Conservation (phyloP, 2,888 invertebrate species). For the Acleris laterana region DNA sequence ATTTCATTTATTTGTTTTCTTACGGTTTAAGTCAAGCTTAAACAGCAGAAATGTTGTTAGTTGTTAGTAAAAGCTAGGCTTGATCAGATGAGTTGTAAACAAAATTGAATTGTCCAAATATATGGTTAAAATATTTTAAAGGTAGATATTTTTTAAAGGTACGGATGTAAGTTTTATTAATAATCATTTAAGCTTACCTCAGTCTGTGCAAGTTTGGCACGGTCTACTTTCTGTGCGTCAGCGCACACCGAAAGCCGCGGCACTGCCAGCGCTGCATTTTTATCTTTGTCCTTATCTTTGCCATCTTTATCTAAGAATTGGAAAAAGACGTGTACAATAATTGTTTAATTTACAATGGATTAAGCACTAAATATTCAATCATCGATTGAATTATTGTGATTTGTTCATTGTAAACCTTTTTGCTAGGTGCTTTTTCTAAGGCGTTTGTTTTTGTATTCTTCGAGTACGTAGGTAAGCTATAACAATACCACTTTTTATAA, state of each 20-base stretch:
- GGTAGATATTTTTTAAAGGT: too few species aligned
- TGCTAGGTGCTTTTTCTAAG: background rate
- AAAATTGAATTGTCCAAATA: background rate
- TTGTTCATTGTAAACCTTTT: background rate
- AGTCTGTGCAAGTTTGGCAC: slow-evolving; percentile 95
- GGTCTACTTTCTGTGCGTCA: slow-evolving; percentile 96
- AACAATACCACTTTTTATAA: too few species aligned
- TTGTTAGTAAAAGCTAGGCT: too few species aligned
- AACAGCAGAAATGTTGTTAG: background rate
- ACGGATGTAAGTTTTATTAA: too few species aligned
- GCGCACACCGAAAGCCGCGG: slow-evolving; percentile 96
- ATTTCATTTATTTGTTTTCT: too few species aligned
- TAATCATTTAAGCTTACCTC: slow-evolving; percentile 83
- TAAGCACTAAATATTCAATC: too few species aligned
- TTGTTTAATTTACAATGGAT: too few species aligned
- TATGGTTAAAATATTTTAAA: too few species aligned
- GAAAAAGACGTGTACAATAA: too few species aligned
- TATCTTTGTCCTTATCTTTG: slow-evolving; percentile 92
- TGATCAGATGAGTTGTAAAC: background rate
- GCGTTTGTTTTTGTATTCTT: slow-evolving; percentile 11
- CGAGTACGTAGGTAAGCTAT: too few species aligned
- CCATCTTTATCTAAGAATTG: slow-evolving; percentile 88
- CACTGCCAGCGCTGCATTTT: slow-evolving; percentile 90
- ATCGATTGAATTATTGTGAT: background rate
- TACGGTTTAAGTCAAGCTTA: too few species aligned